Evolutionary conservation across 2,113 vertebrate species (phyloP), one percentile per base, ranked within the genome.

Genomic region (Elephas maximus): DNA sequence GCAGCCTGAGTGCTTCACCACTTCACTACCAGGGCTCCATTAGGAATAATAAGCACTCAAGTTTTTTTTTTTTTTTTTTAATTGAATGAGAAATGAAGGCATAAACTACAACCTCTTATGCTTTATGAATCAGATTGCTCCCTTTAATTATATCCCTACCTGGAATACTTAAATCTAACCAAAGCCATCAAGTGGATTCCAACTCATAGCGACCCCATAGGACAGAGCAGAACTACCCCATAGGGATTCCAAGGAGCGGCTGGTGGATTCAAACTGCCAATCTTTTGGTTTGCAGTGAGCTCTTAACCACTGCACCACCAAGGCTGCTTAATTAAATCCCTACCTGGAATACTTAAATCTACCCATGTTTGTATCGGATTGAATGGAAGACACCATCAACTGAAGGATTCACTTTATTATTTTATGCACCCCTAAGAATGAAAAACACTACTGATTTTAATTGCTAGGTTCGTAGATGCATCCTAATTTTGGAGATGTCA

Each of bases 41-140:
- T 57, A 57, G 48, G 48, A 48, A 57, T 17, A 57, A 88, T 7
- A 78, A 10, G 8, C n/a, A 81, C 33, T 57, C 15, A 4, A 8
- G 12, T 57, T 57, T 57, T 57, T 57, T 57, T 57, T 57, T 57
- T 57, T 57, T 57, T 14, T 14, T 57, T 57, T 11, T 11, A 57
- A 33, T 15, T 90, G 67, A 90, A 44, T 48, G 44, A 90, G 69
- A 89, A 57, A 62, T 57, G 15, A 91, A 94, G 90, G 45, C 67
- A 60, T 8, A 37, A 62, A 63, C 48, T 88, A 71, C 28, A 69
- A 53, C 92, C n/a, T 80, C 73, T 45, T 48, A 77, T 89, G 84
- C 48, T 83, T 33, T 85, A n/a, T 37, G 9, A 15, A 28, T 37
- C 65, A 91, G 44, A 44, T 3, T 82, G 9, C 53, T 18, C 60